Base-by-base conservation (phyloP, 2,888 invertebrate species). In the Lithophane leautieri region DNA sequence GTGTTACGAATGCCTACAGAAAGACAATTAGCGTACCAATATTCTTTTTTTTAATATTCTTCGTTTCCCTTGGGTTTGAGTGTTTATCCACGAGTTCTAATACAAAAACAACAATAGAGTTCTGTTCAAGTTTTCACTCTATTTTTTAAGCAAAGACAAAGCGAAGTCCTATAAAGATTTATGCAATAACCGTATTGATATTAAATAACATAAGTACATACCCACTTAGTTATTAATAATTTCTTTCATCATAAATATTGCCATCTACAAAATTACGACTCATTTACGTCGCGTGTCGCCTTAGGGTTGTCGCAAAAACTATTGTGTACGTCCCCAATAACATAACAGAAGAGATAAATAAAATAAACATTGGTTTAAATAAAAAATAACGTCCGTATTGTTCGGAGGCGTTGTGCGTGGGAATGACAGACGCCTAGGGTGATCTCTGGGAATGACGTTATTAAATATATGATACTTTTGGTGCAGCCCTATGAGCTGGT, bases 361-460 rank as follows among this genome's bases (percentile, higher is more conserved):
- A 92, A 91, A 92, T 91, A 92, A 93, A 91, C 89, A 93, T 90
- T 88, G 84, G 76, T 85, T 79, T 89, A 88, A 91, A 91, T 90
- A 92, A 92, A 92, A 92, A 91, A 92, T 89, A 88, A 85, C 85
- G 79, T 88, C 84, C 76, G 76, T 67, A 87, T 88, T 88, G 90
- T 85, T 81, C 81, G 84, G 86, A 89, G 91, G 89, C 87, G 89
- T 86, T 83, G 82, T 81, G 85, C 89, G 89, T 91, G 91, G 89
- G 91, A 90, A 89, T 92, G 91, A 88, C 90, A 90, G 83, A 75
- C 84, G 84, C 85, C 81, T 77, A 73, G 90, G 89, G 90, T 88
- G 82, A 85, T 71, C 61, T 71, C 78, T 85, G 87, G 74, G 83
- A 83, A 81, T 81, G 83, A 70, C 82, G 76, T 83, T 73, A 76